Evolutionary conservation across 30 jellyfish, hydroid and myxozoan species (phyloP).

Genomic region (Pseudorhiza aurosa): DNA sequence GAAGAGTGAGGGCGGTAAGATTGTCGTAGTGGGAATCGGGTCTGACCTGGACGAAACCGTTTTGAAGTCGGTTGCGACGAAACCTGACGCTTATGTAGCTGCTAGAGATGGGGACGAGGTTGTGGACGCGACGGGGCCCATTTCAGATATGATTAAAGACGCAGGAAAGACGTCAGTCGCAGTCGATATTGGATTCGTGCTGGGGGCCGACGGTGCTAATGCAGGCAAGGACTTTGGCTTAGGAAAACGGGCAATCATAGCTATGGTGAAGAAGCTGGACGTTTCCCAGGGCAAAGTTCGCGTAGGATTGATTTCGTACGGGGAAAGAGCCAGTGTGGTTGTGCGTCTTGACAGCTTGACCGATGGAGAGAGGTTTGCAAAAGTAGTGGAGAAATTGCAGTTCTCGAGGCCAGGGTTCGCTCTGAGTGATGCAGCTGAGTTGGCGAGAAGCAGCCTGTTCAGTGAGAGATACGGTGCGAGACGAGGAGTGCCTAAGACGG

Average conservation of each 20-base stretch:
- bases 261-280: neutral
- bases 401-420: neutral
- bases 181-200: neutral
- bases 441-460: neutral
- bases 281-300: neutral
- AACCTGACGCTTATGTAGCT: neutral
- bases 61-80: neutral
- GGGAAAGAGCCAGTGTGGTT: neutral
- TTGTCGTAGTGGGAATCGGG: neutral
- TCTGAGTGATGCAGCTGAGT: neutral
- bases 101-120: neutral
- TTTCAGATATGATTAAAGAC: neutral
- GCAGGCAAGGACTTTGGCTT: neutral
- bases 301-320: neutral
- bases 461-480: constrained; percentile 2
- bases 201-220: neutral
- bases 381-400: neutral
- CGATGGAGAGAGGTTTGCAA: neutral
- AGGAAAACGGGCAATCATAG: neutral
- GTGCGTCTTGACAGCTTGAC: neutral
- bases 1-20: neutral
- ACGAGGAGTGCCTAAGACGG: constrained; percentile 4
- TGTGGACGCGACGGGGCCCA: neutral
- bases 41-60: neutral
- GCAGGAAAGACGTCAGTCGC: neutral